A percentile compares a stretch with the other conserved stretches of the same genome.
Evolutionary conservation across 2,888 invertebrate genomes (phyloP).

Genomic region (Rhingia rostrata): DNA sequence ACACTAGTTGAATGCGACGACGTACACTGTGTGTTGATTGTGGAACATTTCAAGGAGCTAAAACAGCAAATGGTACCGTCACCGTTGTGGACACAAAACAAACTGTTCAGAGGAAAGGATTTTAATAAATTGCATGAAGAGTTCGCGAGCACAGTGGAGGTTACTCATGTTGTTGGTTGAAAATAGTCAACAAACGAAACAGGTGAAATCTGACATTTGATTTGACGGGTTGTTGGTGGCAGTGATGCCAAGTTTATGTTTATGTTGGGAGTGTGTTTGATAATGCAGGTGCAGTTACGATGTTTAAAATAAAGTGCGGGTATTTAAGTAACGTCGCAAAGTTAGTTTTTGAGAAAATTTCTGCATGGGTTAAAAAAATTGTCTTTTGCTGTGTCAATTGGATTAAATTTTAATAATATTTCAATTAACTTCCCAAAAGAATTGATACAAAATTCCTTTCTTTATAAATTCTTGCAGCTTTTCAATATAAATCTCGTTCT

Average conservation of each 20-base stretch:
- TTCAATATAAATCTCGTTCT: too few relatives aligned
- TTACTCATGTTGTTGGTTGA: conserved; percentile 4
- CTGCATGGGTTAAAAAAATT: too few relatives aligned
- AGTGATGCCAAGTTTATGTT: conserved; percentile 51
- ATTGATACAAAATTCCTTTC: too few relatives aligned
- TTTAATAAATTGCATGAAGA: conserved; percentile 55
- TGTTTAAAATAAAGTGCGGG: too few relatives aligned
- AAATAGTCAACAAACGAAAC: conserved; percentile 45
- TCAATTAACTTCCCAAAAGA: too few relatives aligned
- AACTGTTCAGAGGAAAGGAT: conserved; percentile 51
- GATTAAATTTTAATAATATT: too few relatives aligned
- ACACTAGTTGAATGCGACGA: conserved; percentile 52
- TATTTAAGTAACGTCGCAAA: too few relatives aligned
- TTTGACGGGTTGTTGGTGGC: neutral
- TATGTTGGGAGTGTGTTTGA: neutral
- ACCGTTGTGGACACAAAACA: conserved; percentile 64
- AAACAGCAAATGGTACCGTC: conserved; percentile 41
- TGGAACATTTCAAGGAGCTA: conserved; percentile 20
- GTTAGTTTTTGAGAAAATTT: too few relatives aligned
- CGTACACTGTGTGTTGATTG: neutral
- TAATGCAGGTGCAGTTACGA: neutral
- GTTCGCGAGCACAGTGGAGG: conserved; percentile 1
- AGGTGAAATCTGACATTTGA: conserved; percentile 61
- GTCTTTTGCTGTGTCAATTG: too few relatives aligned
- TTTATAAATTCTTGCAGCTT: too few relatives aligned